Evolutionary conservation across 2,888 invertebrate genomes (phyloP), one percentile per base, ranked within the genome.

Genomic region (Tetragonula carbonaria): DNA sequence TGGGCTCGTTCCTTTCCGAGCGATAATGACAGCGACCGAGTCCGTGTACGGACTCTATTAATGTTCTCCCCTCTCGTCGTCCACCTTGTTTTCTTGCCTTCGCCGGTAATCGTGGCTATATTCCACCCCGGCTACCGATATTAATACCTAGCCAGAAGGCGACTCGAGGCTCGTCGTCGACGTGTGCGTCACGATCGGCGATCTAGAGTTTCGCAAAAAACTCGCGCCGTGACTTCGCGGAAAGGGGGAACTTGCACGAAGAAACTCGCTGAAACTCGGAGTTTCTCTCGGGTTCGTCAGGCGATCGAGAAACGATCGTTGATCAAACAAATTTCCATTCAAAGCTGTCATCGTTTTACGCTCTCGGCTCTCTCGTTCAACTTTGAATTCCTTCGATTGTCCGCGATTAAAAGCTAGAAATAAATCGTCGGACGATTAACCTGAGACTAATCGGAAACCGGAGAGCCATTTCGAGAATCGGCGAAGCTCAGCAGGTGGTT

Each of bases 21-120:
- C 70, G 80, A 80, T 77, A 77, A 77, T 71, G 78, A 80, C 57
- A 57, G 55, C 33, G 21, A 55, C 28, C 21, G 33, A 16, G 76
- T 21, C 51, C 75, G 75, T 76, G 66, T 77, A 66, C 51, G 23
- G 77, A 80, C 59, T 81, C 82, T 82, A 82, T 82, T 82, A 82
- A 81, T 81, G 81, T 23, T 33, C 51, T 74, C 62, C 45, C 45
- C 45, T 45, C 45, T 45, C 72, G 82, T 82, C 82, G 55, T 81
- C 82, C 75, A 50, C 62, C 74, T 75, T 75, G 75, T 75, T 82
- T 75, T 82, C 82, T 72, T 67, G 66, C 82, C 28, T 75, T 55
- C 16, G 62, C 72, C 74, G 23, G 55, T 82, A 82, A 82, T 82
- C 82, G 59, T 33, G 45, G 63, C 73, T n/a, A 66, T n/a, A 66